Evolutionary conservation across 1,140 invertebrate genomes (phyloP).

Genomic region (Microvelia longipes): DNA sequence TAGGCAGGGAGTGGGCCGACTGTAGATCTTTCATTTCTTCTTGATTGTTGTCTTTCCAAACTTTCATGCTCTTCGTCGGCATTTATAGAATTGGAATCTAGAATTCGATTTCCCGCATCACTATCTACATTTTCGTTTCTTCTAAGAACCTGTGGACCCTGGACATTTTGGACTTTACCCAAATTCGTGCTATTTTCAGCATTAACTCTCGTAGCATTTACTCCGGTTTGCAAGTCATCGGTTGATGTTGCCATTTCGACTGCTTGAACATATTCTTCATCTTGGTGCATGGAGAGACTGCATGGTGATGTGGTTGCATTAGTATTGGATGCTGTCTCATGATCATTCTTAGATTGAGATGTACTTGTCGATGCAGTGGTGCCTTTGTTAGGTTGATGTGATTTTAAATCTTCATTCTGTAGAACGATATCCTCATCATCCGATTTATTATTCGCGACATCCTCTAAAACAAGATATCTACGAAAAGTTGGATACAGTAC

Average conservation of each 20-base stretch:
- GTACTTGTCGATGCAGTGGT: neutral
- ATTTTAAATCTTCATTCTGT: neutral
- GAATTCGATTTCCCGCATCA: no score
- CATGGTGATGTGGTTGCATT: no score
- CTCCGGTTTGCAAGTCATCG: no score
- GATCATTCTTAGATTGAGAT: neutral
- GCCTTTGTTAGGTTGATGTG: neutral
- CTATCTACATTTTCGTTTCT: neutral
- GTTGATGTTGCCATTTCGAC: no score
- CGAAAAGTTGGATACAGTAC: neutral
- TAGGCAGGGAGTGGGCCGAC: neutral
- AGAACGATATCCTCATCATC: neutral
- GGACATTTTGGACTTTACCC: neutral
- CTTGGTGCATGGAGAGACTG: no score
- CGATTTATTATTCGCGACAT: neutral
- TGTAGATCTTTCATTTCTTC: neutral
- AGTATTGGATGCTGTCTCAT: no score
- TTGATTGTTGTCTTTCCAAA: neutral
- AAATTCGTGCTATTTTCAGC: neutral
- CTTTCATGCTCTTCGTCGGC: neutral
- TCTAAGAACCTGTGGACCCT: neutral
- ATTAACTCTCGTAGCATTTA: no score
- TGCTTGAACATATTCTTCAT: no score
- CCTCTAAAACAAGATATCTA: neutral
- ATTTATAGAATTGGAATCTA: no score